Conservation (phyloP, 2,888 invertebrate species). For the Euclidia mi region DNA sequence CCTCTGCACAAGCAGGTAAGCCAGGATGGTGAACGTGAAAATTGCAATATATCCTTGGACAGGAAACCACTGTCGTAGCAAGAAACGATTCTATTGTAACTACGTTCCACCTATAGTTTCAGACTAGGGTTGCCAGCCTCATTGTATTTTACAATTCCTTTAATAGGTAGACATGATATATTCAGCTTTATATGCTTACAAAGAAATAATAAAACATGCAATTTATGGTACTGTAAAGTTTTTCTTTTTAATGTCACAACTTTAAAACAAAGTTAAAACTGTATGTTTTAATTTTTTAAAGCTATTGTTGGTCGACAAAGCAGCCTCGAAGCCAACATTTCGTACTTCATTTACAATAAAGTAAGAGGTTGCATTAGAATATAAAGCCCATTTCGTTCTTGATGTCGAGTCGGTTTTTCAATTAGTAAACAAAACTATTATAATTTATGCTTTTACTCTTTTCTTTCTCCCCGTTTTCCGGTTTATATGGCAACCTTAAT, state of each 20-base stretch:
- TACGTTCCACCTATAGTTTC: constrained; percentile 44
- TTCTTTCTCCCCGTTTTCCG: constrained; percentile 6
- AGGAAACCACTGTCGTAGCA: constrained; percentile 67
- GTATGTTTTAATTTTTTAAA: too few species aligned
- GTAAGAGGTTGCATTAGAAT: too few species aligned
- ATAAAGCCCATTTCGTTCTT: too few species aligned
- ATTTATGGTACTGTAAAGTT: too few species aligned
- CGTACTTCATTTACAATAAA: not conserved
- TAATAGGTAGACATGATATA: too few species aligned
- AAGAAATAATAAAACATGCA: too few species aligned
- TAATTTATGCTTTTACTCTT: constrained; percentile 19
- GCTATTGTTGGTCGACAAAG: too few species aligned
- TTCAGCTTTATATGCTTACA: too few species aligned
- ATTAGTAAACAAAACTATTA: constrained; percentile 19
- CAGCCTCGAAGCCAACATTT: too few species aligned
- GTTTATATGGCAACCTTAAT: constrained; percentile 41
- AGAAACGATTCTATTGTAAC: constrained; percentile 65
- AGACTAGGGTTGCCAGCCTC: constrained; percentile 36
- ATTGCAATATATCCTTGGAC: constrained; percentile 67
- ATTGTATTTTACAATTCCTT: too few species aligned
- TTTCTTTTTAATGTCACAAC: too few species aligned
- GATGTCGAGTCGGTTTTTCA: not conserved
- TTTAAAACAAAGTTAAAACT: too few species aligned
- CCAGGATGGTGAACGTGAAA: constrained; percentile 55
- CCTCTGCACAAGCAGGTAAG: constrained; percentile 26